Evolutionary conservation across 2,797 vertebrate species (phyloP).

Genomic region (Dicrostonyx torquatus): DNA sequence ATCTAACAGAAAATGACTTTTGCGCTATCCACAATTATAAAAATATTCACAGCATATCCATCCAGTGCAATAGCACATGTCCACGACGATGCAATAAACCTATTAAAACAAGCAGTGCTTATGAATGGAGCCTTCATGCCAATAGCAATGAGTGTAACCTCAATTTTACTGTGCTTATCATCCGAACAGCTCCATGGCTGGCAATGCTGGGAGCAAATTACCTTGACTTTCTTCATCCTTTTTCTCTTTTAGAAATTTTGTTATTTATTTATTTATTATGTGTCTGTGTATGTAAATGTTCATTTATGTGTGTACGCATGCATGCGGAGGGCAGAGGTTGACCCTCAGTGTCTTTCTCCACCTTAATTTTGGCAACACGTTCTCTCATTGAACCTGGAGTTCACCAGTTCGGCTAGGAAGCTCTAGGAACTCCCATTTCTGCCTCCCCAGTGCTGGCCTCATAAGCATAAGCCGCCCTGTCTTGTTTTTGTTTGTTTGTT

Average conservation of each 20-base stretch:
- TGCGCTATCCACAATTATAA: conserved; percentile 97
- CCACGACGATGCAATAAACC: conserved; percentile 91
- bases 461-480: neutral
- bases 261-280: neutral
- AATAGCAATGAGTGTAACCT: conserved; percentile 91
- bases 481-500: neutral
- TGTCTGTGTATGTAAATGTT: neutral
- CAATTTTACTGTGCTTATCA: conserved; percentile 92
- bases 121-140: conserved; percentile 91
- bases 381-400: neutral
- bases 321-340: neutral
- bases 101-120: conserved; percentile 89
- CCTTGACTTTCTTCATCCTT: conserved; percentile 74
- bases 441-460: neutral
- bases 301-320: too few species aligned
- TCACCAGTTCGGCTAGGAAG: neutral
- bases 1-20: conserved; percentile 99
- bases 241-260: conserved; percentile 15
- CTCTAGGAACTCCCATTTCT: neutral
- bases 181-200: conserved; percentile 85
- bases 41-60: conserved; percentile 91
- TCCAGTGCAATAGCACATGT: conserved; percentile 91
- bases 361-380: neutral
- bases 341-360: neutral
- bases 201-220: conserved; percentile 81